A percentile compares a stretch with the other conserved stretches of the same genome.
These are phyloP conservation scores for Zoanthus solanderi DNA, from an alignment of 92 coral and sea anemone genomes.

Conservation along the genomic window DNA sequence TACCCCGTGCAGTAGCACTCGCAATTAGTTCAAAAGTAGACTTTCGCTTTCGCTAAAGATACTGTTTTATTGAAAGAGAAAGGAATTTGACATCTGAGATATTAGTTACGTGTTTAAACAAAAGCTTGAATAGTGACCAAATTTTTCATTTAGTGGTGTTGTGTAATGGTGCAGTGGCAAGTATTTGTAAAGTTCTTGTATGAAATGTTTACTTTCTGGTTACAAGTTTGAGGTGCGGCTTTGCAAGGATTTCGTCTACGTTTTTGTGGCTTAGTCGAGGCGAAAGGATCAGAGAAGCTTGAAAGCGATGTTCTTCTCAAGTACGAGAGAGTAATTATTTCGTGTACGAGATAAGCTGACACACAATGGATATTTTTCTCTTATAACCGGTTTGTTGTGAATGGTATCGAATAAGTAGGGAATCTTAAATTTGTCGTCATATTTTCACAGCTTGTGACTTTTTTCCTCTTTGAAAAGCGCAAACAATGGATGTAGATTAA, in stretches of 20 bases:
- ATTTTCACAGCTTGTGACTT: neutral
- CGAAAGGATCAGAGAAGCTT: constrained; percentile 42
- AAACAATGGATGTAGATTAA: neutral
- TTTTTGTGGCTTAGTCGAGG: constrained; percentile 40
- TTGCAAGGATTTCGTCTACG: constrained; percentile 29
- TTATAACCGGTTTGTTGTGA: constrained; percentile 19
- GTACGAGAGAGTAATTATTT: constrained; percentile 15
- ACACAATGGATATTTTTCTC: neutral
- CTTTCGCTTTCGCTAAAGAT: neutral
- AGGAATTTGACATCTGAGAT: neutral
- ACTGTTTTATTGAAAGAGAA: neutral
- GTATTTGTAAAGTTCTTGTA: constrained; percentile 21
- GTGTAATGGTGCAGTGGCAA: constrained; percentile 15
- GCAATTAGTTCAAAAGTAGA: neutral
- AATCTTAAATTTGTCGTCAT: neutral
- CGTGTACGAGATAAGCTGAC: constrained; percentile 38
- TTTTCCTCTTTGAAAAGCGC: neutral
- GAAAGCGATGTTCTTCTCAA: constrained; percentile 33
- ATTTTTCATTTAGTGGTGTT: constrained; percentile 28
- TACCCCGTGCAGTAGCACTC: neutral
- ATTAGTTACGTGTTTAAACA: constrained; percentile 15
- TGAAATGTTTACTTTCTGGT: constrained; percentile 46
- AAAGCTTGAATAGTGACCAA: constrained; percentile 35
- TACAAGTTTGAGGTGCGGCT: constrained; percentile 52
- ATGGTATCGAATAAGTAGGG: neutral